Base-by-base conservation (phyloP, 2,888 invertebrate species). In the Dolomedes plantarius region DNA sequence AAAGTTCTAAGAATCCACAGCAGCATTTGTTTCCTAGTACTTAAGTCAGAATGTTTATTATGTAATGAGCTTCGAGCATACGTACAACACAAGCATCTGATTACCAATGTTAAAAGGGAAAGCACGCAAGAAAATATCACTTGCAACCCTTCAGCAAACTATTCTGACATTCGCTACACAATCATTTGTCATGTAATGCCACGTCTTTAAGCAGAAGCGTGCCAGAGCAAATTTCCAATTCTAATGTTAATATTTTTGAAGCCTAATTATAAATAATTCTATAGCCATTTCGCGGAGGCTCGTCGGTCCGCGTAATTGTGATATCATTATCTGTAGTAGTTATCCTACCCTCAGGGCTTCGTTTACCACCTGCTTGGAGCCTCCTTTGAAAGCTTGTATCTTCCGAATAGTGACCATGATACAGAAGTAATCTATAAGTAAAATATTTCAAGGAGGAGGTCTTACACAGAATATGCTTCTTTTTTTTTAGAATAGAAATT, bases 171-270 rank as follows among this genome's bases (percentile, higher is more conserved):
- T 46, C 41, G 1, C 16, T n/a, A 13, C 16, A n/a, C 41, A 46
- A 46, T 16, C 41, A n/a, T n/a, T n/a, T 16, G 16, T 46, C 41
- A 46, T n/a, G 41, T 46, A 46, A 46, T 46, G 5, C 36, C 36
- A 36, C 36, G 41, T 46, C 41, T 46, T 46, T 46, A 13, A 46
- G 41, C 2, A 16, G 41, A 16, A 46, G 41, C 16, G 41, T 46
- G 41, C 41, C 41, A 46, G 13, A 9, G 13, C 41, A 16, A 2
- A 46, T 46, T 46, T 46, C 41, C 41, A 46, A 46, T 46, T 46
- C 41, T 46, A 46, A 46, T 46, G 41, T n/a, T 46, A 46, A 46
- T n/a, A 46, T 46, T 46, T 46, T 46, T 46, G 41, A 46, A 13
- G 6, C 41, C 16, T 46, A 46, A 46, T 46, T 46, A 46, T n/a